These are phyloP conservation scores for Steromphala cineraria DNA, from an alignment of 2,888 invertebrate genomes.

Conservation along the genomic window DNA sequence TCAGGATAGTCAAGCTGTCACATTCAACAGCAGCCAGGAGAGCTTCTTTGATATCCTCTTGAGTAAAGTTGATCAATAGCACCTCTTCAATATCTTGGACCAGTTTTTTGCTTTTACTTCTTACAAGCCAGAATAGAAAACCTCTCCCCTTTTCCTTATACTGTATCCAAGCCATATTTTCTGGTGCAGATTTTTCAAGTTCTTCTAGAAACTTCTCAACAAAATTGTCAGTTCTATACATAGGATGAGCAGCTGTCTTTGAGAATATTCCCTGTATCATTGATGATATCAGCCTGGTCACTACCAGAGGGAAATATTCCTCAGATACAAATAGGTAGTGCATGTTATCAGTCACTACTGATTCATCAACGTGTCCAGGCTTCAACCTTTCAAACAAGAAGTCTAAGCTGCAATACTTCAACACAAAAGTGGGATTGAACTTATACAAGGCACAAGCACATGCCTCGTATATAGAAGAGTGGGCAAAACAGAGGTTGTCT, in stretches of 20 bases:
- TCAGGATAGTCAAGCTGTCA: background rate
- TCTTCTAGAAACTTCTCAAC: background rate
- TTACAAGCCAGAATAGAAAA: background rate
- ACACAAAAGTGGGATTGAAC: background rate
- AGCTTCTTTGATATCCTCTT: background rate
- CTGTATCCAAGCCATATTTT: no score
- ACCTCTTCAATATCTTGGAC: background rate
- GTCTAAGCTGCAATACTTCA: background rate
- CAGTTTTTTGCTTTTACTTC: background rate
- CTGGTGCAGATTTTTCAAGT: background rate
- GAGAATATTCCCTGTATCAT: background rate
- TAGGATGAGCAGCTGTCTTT: background rate
- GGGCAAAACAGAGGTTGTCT: background rate
- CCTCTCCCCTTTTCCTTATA: background rate
- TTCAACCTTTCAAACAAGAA: background rate
- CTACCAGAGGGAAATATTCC: background rate
- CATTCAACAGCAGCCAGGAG: background rate
- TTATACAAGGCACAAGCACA: background rate
- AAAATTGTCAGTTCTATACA: background rate
- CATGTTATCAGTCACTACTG: background rate
- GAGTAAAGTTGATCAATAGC: background rate
- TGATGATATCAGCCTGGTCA: background rate
- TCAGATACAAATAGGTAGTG: background rate
- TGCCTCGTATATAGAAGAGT: background rate
- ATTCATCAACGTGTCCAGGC: background rate